These are phyloP conservation scores for Ptilodon capucinus DNA, from an alignment of 2,888 invertebrate species.

Conservation along the genomic window DNA sequence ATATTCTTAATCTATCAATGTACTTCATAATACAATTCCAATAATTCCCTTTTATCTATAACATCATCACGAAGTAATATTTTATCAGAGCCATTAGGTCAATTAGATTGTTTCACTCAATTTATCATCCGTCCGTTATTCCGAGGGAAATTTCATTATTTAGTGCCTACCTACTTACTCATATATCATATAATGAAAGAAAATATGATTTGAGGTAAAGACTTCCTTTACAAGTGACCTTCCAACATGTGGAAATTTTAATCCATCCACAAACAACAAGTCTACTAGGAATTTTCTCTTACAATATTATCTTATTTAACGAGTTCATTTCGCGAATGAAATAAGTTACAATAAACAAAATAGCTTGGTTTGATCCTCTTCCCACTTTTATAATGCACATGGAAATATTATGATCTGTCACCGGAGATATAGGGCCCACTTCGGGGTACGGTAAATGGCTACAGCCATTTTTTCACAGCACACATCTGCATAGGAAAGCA, in stretches of 20 bases:
- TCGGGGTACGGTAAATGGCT: neutral
- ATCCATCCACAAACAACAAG: no score
- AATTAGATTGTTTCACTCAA: neutral
- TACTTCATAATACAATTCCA: neutral
- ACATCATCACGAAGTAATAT: neutral
- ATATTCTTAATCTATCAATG: neutral
- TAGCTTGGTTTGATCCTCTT: neutral
- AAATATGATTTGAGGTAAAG: no score
- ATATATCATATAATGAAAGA: no score
- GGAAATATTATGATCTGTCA: neutral
- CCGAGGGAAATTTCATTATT: neutral
- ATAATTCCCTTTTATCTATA: neutral
- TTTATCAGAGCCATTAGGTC: neutral
- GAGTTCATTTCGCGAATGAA: no score
- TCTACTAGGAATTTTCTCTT: no score
- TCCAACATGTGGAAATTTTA: no score
- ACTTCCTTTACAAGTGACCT: no score
- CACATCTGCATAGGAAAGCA: constrained; percentile 29
- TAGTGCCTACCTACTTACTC: neutral
- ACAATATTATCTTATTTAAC: no score
- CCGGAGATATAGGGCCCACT: constrained; percentile 6
- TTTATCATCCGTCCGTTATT: neutral
- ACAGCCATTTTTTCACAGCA: neutral
- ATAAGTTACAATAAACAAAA: neutral
- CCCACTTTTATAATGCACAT: neutral